Evolutionary conservation across 2,113 vertebrate genomes (phyloP).

Genomic region (Pachyramphus minor): DNA sequence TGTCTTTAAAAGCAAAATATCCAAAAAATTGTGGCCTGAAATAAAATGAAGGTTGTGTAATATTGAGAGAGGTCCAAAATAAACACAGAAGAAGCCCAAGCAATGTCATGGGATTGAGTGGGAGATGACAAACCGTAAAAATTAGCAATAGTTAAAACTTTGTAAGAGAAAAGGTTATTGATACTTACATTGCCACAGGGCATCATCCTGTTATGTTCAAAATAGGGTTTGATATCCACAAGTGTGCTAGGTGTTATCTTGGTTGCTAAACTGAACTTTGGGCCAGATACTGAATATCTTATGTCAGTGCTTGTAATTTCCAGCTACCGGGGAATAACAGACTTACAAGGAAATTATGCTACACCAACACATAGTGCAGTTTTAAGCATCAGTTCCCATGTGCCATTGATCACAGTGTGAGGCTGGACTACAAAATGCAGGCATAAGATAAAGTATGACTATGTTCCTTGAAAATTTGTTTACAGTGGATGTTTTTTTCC

Average conservation of each 20-base stretch:
- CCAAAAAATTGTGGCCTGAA: neutral
- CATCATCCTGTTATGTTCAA: neutral
- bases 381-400: neutral
- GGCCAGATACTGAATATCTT: neutral
- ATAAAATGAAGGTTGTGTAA: neutral
- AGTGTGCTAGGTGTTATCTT: neutral
- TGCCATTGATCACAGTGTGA: neutral
- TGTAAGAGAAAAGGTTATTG: neutral
- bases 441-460: neutral
- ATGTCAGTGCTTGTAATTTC: neutral
- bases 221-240: neutral
- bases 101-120: neutral
- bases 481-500: neutral
- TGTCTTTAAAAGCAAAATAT: neutral
- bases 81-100: neutral
- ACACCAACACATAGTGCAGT: no score
- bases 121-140: neutral
- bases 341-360: neutral
- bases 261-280: neutral
- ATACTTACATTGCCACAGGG: neutral
- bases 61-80: neutral
- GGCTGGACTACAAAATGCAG: neutral
- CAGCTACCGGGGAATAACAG: neutral
- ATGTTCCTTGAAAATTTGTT: neutral
- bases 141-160: neutral